phyloP scores from a whole-genome alignment of 2,113 vertebrate species.

The Loxodonta africana region DNA sequence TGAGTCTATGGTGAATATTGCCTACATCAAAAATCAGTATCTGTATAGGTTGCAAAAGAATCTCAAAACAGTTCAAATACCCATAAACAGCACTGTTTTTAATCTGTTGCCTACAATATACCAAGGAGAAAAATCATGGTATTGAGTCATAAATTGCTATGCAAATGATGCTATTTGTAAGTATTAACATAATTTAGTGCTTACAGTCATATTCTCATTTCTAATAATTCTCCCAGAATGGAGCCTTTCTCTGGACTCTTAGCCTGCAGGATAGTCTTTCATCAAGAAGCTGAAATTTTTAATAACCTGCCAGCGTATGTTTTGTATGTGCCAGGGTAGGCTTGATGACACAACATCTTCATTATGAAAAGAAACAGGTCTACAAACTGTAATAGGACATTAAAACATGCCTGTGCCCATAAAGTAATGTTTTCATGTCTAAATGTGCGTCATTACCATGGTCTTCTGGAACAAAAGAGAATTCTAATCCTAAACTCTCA shows the following conservation, averaged over 20 bases:
- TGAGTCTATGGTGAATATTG: constrained; percentile 19
- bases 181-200: constrained; percentile 94
- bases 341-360: constrained; percentile 89
- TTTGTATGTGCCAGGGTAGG: constrained; percentile 87
- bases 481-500: constrained; percentile 84
- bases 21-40: constrained; percentile 74
- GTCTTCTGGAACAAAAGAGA: constrained; percentile 85
- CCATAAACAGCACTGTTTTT: constrained; percentile 83
- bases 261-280: constrained; percentile 93
- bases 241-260: constrained; percentile 90
- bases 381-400: constrained; percentile 88
- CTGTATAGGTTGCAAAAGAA: constrained; percentile 64
- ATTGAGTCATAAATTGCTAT: constrained; percentile 89
- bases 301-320: constrained; percentile 92
- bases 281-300: constrained; percentile 92
- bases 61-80: constrained; percentile 75
- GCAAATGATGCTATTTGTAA: constrained; percentile 93
- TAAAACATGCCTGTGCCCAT: constrained; percentile 89
- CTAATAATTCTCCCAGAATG: constrained; percentile 91
- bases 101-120: constrained; percentile 87
- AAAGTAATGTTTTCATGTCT: constrained; percentile 89
- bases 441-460: constrained; percentile 80
- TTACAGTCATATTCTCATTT: constrained; percentile 92
- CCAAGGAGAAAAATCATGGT: constrained; percentile 87
- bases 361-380: constrained; percentile 91